phyloP scores from a whole-genome alignment of 2,797 vertebrate genomes.

The Oceanodroma leucorhoa region DNA sequence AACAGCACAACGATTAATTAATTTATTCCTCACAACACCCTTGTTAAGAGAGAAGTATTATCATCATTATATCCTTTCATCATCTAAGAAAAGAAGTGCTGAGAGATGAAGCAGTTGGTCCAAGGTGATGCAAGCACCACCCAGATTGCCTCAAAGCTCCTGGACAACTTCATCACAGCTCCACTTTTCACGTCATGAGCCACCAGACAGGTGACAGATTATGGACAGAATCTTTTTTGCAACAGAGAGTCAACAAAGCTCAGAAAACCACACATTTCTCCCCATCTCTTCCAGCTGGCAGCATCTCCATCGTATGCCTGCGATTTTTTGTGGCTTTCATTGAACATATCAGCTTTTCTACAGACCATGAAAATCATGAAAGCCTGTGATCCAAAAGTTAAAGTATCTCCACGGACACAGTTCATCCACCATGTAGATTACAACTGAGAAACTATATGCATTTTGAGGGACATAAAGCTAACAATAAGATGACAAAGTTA shows the following conservation, averaged over 20 bases:
- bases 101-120: not conserved
- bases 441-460: not conserved
- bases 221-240: not conserved
- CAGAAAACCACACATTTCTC: not conserved
- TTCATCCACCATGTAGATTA: not conserved
- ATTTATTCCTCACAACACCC: slow-evolving; percentile 48
- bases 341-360: not conserved
- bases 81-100: not conserved
- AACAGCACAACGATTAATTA: slow-evolving; percentile 32
- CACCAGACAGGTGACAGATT: not conserved
- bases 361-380: not conserved
- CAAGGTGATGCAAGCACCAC: slow-evolving; percentile 18
- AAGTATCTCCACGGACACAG: not conserved
- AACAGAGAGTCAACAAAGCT: not conserved
- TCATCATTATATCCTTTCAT: slow-evolving; percentile 6
- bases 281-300: not conserved
- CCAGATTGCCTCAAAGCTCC: not conserved
- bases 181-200: not conserved
- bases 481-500: not conserved
- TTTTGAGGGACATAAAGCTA: not conserved
- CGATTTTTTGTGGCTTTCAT: not conserved
- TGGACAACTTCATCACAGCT: not conserved
- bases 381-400: not conserved
- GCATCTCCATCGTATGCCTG: not conserved
- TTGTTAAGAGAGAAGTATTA: slow-evolving; percentile 41